phyloP scores from a whole-genome alignment of 2,113 vertebrate genomes.

The Ia io region DNA sequence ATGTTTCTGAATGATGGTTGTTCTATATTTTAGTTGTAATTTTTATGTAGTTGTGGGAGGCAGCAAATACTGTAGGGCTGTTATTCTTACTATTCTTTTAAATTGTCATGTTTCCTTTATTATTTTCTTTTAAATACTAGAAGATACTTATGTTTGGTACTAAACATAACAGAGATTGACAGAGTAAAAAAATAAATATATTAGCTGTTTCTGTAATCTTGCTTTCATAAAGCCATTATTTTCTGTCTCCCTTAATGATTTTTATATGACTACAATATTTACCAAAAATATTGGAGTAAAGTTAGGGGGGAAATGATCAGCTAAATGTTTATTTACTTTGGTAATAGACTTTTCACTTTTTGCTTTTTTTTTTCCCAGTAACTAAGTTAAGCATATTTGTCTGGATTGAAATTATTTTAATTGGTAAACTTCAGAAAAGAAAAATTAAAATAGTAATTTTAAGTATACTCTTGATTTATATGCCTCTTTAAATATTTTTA shows the following conservation, averaged over 20 bases:
- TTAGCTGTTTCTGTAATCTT: not conserved
- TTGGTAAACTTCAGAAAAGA: not conserved
- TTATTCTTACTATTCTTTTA: not conserved
- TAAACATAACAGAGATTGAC: not conserved
- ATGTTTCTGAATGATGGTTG: too few relatives aligned
- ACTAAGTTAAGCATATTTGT: not conserved
- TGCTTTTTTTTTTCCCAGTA: not conserved
- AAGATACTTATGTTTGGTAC: not conserved
- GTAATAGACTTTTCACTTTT: not conserved
- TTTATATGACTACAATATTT: not conserved
- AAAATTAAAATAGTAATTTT: not conserved
- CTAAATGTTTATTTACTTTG: not conserved
- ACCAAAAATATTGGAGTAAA: not conserved
- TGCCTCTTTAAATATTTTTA: not conserved
- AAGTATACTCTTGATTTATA: not conserved
- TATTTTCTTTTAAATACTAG: not conserved
- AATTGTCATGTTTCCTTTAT: not conserved
- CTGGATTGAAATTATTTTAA: not conserved
- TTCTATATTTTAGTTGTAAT: too few relatives aligned
- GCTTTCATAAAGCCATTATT: not conserved
- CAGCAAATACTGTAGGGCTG: not conserved
- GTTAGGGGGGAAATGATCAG: not conserved
- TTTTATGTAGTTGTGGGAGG: too few relatives aligned
- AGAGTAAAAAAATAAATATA: not conserved
- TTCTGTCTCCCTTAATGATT: not conserved